phyloP scores from a whole-genome alignment of 2,113 vertebrate genomes.

The Hemiprocne comata region DNA sequence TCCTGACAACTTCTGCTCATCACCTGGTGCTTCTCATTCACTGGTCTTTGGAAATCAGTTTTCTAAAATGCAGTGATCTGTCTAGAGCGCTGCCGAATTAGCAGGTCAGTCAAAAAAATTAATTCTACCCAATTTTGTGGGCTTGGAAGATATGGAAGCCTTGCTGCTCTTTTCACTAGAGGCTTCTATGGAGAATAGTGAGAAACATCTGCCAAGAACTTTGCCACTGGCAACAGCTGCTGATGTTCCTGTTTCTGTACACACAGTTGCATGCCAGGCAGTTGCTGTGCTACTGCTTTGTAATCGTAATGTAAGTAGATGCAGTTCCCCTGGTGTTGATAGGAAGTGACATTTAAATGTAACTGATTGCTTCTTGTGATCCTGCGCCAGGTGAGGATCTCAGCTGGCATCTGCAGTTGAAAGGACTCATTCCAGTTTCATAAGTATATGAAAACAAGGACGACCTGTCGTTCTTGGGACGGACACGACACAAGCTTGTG shows the following conservation, averaged over 20 bases:
- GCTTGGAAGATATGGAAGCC: background rate
- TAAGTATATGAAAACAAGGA: background rate
- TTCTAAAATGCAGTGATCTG: background rate
- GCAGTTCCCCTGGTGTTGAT: background rate
- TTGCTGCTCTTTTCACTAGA: background rate
- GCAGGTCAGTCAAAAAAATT: background rate
- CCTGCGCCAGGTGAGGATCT: background rate
- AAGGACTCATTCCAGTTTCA: background rate
- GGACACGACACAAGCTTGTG: too few species aligned
- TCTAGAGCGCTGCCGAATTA: fast-evolving
- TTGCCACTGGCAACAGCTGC: fast-evolving
- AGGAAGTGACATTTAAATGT: background rate
- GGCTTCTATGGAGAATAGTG: background rate
- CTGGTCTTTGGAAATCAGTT: background rate
- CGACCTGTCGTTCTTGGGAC: too few species aligned
- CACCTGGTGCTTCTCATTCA: background rate
- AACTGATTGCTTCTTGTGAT: background rate
- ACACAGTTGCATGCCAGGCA: background rate
- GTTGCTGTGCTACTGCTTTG: background rate
- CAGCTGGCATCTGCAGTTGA: background rate
- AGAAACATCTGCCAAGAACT: background rate
- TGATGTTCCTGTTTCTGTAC: background rate
- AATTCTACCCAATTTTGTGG: fast-evolving
- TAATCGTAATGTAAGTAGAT: background rate
- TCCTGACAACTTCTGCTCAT: background rate